Base-by-base conservation (phyloP, 2,888 invertebrate genomes). In the Sarcophaga variegata region DNA sequence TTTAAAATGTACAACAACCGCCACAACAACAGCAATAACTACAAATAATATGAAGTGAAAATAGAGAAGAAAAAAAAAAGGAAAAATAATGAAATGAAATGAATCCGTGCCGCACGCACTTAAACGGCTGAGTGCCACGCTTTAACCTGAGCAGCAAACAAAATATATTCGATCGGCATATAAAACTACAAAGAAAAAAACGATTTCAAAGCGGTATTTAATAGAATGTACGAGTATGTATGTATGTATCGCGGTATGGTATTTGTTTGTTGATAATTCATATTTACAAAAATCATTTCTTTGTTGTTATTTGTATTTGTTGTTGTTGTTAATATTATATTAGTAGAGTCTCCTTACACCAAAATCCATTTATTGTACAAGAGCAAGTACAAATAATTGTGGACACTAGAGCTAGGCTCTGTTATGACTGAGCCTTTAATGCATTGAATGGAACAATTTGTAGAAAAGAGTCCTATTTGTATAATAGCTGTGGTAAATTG, bases 71-170 rank as follows among this genome's bases (percentile, higher is more conserved):
- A 10, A 10, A 37, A 37, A 37, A 10, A 8, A 1, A 37, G 1
- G 1, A 0, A 37, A 10, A 8, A 10, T 10, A 37, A 0, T 27
- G 27, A 37, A 37, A 0, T 27, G 27, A 37, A 37, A 37, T 37
- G 37, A 37, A 37, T 79, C 83, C 84, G 84, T 84, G 84, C 81
- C 81, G 79, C 87, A 87, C 87, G 87, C 87, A 84, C 84, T 82
- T 69, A 45, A 84, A 75, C 75, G 75, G 70, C 74, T 75, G 74
- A 47, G 47, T 25, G 54, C 25, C 49, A 17, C n/a, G 27, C 25
- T 11, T 20, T 27, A 67, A n/a, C n/a, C 54, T 54, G 54, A 54
- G 4, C 17, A 45, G 14, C 22, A 67, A n/a, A 10, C 45, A 45
- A 8, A 22, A 60, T 62, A 6, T 17, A 66, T 70, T 22, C 49